These are phyloP conservation scores for Elysia crispata DNA, from an alignment of 2,888 invertebrate species.

Conservation along the genomic window DNA sequence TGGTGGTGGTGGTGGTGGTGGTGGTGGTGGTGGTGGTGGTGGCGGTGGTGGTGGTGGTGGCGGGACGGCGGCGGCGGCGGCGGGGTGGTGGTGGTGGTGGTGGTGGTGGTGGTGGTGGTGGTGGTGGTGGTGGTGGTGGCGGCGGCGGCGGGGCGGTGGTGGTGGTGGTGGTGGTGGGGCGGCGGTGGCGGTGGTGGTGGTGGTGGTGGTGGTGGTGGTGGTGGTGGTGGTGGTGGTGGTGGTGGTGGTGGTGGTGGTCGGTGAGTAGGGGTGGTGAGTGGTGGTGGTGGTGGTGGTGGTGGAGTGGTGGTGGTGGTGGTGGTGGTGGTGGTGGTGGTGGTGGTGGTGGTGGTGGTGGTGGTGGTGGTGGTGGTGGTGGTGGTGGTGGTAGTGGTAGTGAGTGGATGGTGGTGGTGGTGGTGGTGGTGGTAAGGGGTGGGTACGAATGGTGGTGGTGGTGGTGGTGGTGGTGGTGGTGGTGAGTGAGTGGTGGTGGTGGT, in stretches of 20 bases:
- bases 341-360: conserved; percentile 1
- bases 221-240: background rate
- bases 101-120: background rate
- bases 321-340: conserved; percentile 1
- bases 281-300: too few species aligned
- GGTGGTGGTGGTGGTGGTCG: background rate
- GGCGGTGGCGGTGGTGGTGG: background rate
- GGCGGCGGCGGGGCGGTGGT: background rate
- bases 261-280: background rate
- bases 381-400: too few species aligned
- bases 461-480: too few species aligned
- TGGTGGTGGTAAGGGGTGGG: too few species aligned
- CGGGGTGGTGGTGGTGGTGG: too few species aligned
- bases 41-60: too few species aligned
- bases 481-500: too few species aligned
- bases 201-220: background rate
- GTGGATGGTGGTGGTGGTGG: too few species aligned
- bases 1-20: background rate
- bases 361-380: background rate
- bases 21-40: background rate
- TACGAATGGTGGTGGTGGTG: too few species aligned
- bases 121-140: conserved; percentile 1
- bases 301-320: too few species aligned
- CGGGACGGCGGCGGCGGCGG: too few species aligned
- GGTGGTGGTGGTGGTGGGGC: too few species aligned